Evolutionary conservation across 2,113 vertebrate genomes (phyloP).

Genomic region (Terrapene triunguis): DNA sequence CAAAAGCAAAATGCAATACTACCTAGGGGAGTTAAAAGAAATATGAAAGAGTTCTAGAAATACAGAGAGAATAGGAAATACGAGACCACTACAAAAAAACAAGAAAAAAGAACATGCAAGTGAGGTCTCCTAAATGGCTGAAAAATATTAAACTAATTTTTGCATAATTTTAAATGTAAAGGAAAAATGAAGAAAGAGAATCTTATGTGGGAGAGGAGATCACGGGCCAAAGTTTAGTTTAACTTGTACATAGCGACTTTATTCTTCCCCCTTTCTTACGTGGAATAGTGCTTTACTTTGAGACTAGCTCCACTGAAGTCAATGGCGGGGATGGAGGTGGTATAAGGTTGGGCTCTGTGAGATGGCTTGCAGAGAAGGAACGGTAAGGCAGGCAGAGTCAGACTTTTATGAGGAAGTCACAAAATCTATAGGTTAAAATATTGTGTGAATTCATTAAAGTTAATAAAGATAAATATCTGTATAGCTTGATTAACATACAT

Average conservation of each 20-base stretch:
- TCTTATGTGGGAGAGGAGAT: conserved; percentile 32
- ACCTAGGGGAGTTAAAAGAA: background rate
- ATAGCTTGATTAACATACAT: background rate
- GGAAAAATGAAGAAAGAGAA: conserved; percentile 12
- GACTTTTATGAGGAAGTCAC: background rate
- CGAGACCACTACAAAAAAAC: background rate
- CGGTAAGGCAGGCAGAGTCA: background rate
- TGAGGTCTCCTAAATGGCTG: background rate
- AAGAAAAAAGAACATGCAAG: background rate
- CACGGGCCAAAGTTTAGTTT: background rate
- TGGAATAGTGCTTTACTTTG: background rate
- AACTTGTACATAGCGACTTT: background rate
- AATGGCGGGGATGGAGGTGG: background rate
- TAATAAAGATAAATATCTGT: rapidly evolving
- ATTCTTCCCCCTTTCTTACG: conserved; percentile 4
- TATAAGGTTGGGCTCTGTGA: background rate
- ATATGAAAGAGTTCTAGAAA: conserved; percentile 39
- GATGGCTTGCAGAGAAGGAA: background rate
- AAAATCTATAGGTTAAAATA: background rate
- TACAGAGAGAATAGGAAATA: background rate
- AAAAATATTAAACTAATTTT: conserved; percentile 26
- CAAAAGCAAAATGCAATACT: conserved; percentile 36
- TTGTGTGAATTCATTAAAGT: background rate
- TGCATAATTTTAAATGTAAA: conserved; percentile 18
- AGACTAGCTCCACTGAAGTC: background rate